Base-by-base conservation (phyloP, 2,797 vertebrate genomes). In the Coreius guichenoti region DNA sequence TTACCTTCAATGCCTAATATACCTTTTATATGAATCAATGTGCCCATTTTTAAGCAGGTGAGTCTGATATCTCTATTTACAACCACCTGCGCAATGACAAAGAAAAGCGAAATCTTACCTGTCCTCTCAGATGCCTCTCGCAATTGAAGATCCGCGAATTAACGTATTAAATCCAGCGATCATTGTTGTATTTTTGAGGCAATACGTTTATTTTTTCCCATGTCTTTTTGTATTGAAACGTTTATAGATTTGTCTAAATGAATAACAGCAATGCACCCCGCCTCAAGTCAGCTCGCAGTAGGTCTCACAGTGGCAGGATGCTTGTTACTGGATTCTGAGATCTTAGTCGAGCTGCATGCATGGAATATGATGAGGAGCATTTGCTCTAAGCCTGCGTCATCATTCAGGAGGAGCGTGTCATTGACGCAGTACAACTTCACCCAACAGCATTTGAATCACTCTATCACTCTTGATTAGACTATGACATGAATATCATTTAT, bases 321-420 rank as follows among this genome's bases (percentile, higher is more conserved):
- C 83, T 85, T 23, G 21, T 13, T 14, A 36, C 29, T 31, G 43
- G 61, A 51, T 14, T 45, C 67, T 45, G 76, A 29, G 67, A 80
- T 36, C 76, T 80, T 75, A 19, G 49, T 61, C 33, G 73, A 84
- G 51, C 29, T 73, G 74, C 49, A 45, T 31, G 31, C 61, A 31
- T 45, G 12, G 16, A 74, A 47, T 65, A 54, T 63, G 43, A 65
- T 61, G 23, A 67, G 29, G 21, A 76, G 31, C 82, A 16, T 77
- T 83, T 68, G 82, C 45, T 67, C 72, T 39, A 29, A 26, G 68
- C 68, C 43, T 85, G 83, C 83, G 82, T 87, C 83, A 83, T 87
- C 65, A 23, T 81, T 85, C 79, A 87, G 73, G 63, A 63, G 63
- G 49, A 74, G 82, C 82, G 29, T 74, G 76, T 39, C 86, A 77